Evolutionary conservation across 2,797 vertebrate species (phyloP).

Genomic region (Enteromius radiatus): DNA sequence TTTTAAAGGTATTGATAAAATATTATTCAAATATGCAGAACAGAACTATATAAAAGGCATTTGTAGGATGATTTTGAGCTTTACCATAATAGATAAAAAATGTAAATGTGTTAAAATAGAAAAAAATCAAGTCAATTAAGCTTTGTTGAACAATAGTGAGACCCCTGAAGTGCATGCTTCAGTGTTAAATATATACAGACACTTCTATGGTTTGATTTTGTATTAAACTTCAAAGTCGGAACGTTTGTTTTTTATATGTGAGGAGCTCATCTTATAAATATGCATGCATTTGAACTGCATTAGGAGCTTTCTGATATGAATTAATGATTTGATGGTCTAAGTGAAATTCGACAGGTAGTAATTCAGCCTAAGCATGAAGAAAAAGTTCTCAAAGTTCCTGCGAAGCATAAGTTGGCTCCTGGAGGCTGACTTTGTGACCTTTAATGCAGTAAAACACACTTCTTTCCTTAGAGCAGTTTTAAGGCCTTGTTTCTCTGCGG

Average conservation of each 20-base stretch:
- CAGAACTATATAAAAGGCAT: neutral
- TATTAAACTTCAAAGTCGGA: neutral
- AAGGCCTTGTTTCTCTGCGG: constrained; percentile 23
- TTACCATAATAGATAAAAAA: neutral
- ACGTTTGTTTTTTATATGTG: neutral
- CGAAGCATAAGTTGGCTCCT: neutral
- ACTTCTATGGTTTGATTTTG: neutral
- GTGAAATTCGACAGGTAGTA: neutral
- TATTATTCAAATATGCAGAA: neutral
- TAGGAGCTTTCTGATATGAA: constrained; percentile 28
- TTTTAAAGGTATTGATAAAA: neutral
- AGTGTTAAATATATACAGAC: neutral
- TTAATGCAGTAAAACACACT: constrained; percentile 27
- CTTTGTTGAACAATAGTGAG: neutral
- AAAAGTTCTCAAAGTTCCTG: constrained; percentile 25
- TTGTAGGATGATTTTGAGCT: neutral
- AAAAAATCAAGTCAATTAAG: neutral
- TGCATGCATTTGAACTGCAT: constrained; percentile 27
- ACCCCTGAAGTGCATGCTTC: neutral
- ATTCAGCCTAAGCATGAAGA: neutral
- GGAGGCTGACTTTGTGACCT: constrained; percentile 27
- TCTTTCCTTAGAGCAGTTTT: constrained; percentile 28
- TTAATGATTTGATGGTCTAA: constrained; percentile 33
- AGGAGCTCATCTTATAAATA: constrained; percentile 19
- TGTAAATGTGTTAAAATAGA: neutral